Evolutionary conservation across 2,113 vertebrate species (phyloP), one percentile per base, ranked within the genome.

Genomic region (Embiotoca jacksoni): DNA sequence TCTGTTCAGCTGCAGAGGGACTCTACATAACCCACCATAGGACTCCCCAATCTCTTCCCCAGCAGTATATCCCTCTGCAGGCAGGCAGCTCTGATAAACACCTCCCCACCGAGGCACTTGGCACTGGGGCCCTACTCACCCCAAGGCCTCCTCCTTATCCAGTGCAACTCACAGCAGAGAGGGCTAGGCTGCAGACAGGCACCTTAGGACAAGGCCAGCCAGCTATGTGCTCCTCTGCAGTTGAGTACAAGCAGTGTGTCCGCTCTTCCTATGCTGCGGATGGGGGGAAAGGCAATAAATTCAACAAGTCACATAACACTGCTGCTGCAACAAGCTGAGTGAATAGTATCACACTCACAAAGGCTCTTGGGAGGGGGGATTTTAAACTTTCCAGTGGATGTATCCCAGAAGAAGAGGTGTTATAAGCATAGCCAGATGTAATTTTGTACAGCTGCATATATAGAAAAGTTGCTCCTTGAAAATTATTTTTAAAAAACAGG

Each of bases 1-100:
- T 81, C 68, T 60, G 55, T 57, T 80, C 78, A 86, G 81, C 67
- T 69, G 79, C 80, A 82, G 57, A 86, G 65, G 67, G 64, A 78
- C 72, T 78, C 55, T 53, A 66, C 83, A 68, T 74, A 80, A 82
- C 63, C 85, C 71, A 16, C 37, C 75, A 23, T 11, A 57, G 73
- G 68, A 50, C 55, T 74, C 74, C 75, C 16, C 55, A 41, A 30
- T 66, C 72, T 54, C 74, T 61, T 37, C 63, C 60, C 64, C 73
- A 53, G 65, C 75, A 71, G 79, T 84, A 67, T 73, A 82, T 73
- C 63, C 72, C 63, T 73, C 54, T 70, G 61, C 75, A 88, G 70
- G 64, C 72, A 76, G 77, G 83, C 78, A 76, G 72, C 6, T 6
- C 72, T 83, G 79, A 91, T 80, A 89, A 86, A 73, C 86, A 44